Percentiles rank a stretch among this genome's conserved stretches.
phyloP scores from a whole-genome alignment of 2,113 vertebrate genomes.

The Dryoscopus gambensis region DNA sequence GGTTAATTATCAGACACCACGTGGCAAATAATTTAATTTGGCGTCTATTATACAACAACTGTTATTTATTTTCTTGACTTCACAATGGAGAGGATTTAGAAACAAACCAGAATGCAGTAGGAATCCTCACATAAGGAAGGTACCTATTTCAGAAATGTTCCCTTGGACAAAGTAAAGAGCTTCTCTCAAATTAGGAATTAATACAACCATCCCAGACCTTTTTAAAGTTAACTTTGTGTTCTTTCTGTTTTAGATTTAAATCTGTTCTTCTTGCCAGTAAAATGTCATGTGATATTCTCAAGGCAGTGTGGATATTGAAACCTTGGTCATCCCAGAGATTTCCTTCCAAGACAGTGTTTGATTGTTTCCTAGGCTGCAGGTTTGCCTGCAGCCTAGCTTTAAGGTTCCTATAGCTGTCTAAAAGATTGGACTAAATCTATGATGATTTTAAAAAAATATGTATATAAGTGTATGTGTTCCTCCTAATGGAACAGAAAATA shows the following conservation, averaged over 20 bases:
- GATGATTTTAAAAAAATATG: background rate
- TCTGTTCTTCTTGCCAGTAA: background rate
- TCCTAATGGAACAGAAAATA: background rate
- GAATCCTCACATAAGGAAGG: background rate
- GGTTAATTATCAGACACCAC: slow-evolving; percentile 70
- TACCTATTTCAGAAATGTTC: background rate
- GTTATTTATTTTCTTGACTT: slow-evolving; percentile 36
- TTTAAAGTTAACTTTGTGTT: background rate
- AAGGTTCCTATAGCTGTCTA: background rate
- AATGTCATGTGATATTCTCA: background rate
- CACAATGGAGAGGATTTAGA: background rate
- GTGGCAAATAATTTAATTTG: slow-evolving; percentile 59
- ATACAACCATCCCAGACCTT: background rate
- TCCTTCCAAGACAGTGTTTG: background rate
- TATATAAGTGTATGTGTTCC: background rate
- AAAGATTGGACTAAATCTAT: background rate
- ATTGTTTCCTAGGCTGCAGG: background rate
- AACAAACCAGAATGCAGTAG: background rate
- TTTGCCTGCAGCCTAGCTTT: background rate
- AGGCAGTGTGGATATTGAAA: background rate
- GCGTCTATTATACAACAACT: slow-evolving; percentile 34
- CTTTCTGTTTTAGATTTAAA: background rate
- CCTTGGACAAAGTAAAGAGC: background rate
- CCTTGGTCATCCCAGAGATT: background rate
- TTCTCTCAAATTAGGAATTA: background rate